Conservation (phyloP, 2,797 vertebrate genomes). For the Austrolebias charrua region DNA sequence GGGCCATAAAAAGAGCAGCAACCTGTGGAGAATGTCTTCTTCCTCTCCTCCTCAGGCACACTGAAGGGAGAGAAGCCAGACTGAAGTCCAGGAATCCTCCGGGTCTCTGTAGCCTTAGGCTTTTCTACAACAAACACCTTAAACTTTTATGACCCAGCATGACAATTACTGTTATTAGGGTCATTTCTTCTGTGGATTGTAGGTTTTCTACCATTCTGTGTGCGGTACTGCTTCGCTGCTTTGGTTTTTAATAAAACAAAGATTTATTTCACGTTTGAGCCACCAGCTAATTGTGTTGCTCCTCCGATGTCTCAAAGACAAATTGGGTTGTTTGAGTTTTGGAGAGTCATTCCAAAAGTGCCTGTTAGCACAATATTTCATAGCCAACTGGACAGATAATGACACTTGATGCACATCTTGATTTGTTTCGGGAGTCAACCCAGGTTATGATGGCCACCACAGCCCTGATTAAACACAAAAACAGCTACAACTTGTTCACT, state of each 20-base stretch:
- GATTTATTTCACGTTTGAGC: slow-evolving; percentile 16
- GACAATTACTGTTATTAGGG: slow-evolving; percentile 72
- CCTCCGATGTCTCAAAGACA: no score
- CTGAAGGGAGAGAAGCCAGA: slow-evolving; percentile 14
- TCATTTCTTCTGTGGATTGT: slow-evolving; percentile 41
- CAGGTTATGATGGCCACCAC: no score
- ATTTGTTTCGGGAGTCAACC: no score
- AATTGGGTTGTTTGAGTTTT: no score
- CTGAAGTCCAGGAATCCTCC: slow-evolving; percentile 61
- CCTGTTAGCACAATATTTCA: no score
- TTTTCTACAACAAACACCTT: slow-evolving; percentile 57
- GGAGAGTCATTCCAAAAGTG: no score
- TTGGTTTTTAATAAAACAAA: slow-evolving; percentile 36
- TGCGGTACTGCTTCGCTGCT: slow-evolving; percentile 29
- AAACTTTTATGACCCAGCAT: slow-evolving; percentile 66
- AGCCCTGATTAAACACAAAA: no score
- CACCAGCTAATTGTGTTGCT: no score
- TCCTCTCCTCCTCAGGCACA: slow-evolving; percentile 34
- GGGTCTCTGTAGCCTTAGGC: slow-evolving; percentile 62
- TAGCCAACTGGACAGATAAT: no score
- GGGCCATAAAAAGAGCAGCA: slow-evolving; percentile 72
- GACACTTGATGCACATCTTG: no score
- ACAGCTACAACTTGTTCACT: no score
- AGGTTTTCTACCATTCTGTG: neutral
- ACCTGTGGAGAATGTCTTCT: slow-evolving; percentile 59